These are phyloP conservation scores for Pipistrellus pygmaeus DNA, from an alignment of 2,797 vertebrate species.

Conservation along the genomic window DNA sequence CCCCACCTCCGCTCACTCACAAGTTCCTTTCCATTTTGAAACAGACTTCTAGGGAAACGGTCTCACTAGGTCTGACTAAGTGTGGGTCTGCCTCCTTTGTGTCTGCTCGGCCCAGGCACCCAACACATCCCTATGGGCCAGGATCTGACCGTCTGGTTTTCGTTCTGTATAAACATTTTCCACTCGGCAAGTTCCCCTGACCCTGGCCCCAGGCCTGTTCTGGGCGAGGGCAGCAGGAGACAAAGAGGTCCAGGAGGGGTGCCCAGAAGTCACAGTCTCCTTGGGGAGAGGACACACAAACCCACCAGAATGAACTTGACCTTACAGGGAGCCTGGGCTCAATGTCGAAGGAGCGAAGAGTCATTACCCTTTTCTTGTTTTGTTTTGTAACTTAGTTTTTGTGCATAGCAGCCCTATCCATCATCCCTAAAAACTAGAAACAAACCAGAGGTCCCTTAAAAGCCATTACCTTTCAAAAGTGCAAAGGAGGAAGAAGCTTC, in stretches of 20 bases:
- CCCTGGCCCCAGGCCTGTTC: not conserved
- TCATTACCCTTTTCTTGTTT: not conserved
- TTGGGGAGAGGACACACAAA: not conserved
- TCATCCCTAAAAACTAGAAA: not conserved
- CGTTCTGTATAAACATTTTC: not conserved
- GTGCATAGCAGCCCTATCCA: not conserved
- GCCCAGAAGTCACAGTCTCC: accelerated
- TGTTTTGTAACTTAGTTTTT: constrained; percentile 7
- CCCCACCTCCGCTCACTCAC: constrained; percentile 37
- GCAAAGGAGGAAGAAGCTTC: not conserved
- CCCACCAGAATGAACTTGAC: not conserved
- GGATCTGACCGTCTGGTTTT: not conserved
- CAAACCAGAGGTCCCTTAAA: not conserved
- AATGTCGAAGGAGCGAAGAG: not conserved
- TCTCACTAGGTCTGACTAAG: not conserved
- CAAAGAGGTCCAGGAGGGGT: accelerated
- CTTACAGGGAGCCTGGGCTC: not conserved
- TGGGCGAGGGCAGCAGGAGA: not conserved
- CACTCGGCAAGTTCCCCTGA: not conserved
- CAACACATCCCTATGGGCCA: not conserved
- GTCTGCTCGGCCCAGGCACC: not conserved
- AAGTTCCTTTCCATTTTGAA: constrained; percentile 68
- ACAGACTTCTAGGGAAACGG: constrained; percentile 65
- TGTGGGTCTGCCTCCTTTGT: accelerated
- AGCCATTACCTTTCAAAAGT: not conserved